Evolutionary conservation across 2,113 vertebrate species (phyloP).

Genomic region (Callorhinus ursinus): DNA sequence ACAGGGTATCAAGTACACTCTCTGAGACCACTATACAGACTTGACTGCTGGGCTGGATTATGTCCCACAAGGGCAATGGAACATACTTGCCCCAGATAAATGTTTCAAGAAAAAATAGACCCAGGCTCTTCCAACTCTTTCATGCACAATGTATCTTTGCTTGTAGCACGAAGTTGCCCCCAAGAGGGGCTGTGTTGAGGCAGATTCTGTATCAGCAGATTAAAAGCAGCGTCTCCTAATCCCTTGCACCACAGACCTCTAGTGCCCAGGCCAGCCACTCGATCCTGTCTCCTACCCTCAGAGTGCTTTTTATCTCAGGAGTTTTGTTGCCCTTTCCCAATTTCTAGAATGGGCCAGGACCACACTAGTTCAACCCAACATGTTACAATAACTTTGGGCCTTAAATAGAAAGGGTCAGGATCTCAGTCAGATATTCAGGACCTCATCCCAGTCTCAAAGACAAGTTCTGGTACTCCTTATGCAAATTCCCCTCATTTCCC

Average conservation of each 20-base stretch:
- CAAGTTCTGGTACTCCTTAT: neutral
- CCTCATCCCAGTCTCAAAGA: neutral
- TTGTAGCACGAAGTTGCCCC: neutral
- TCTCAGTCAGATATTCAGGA: neutral
- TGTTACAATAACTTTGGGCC: neutral
- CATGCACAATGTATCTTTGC: neutral
- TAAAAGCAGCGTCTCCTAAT: neutral
- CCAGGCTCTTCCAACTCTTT: neutral
- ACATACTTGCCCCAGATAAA: neutral
- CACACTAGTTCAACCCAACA: neutral
- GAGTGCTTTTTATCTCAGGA: neutral
- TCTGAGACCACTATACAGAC: neutral
- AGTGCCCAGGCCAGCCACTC: neutral
- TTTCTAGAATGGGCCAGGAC: neutral
- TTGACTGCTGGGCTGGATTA: neutral
- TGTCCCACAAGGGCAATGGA: neutral
- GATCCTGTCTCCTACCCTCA: neutral
- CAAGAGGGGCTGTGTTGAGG: neutral
- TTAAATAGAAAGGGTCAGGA: neutral
- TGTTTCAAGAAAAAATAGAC: slow-evolving; percentile 26
- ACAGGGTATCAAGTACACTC: neutral
- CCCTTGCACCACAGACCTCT: neutral
- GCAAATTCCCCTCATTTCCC: neutral
- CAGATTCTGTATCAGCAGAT: neutral
- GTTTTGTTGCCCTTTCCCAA: neutral